Percentiles rank a stretch among this genome's conserved stretches.
Evolutionary conservation across 2,797 vertebrate species (phyloP).

Genomic region (Rallus crepitans): DNA sequence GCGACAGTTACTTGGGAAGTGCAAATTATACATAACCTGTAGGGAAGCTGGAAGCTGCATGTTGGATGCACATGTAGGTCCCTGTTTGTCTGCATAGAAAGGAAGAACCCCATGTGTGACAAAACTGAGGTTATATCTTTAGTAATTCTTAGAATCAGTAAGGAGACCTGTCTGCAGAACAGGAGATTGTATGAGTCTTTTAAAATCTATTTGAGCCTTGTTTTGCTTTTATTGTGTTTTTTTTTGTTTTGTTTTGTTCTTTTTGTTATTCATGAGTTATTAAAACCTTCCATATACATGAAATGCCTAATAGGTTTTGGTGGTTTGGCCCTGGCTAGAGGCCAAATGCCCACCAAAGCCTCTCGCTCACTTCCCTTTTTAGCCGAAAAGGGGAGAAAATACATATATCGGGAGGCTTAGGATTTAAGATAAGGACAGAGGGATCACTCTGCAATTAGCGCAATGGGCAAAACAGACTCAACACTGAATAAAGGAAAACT

Average conservation of each 20-base stretch:
- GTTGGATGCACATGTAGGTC: not conserved
- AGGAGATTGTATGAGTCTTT: not conserved
- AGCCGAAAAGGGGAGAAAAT: too few species aligned
- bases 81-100: not conserved
- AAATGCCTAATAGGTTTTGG: not conserved
- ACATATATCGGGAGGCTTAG: too few species aligned
- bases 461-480: too few species aligned
- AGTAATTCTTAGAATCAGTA: not conserved
- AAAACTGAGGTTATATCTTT: fast-evolving
- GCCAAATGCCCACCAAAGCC: too few species aligned
- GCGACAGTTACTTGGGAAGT: not conserved
- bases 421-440: too few species aligned
- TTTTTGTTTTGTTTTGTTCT: not conserved
- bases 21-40: not conserved
- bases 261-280: not conserved
- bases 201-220: not conserved
- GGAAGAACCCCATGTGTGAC: not conserved
- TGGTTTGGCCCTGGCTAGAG: too few species aligned
- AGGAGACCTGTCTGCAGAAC: not conserved
- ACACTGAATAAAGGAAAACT: too few species aligned
- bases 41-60: not conserved
- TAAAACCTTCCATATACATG: not conserved
- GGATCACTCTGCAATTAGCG: too few species aligned
- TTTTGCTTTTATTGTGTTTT: not conserved
- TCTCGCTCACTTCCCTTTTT: too few species aligned